phyloP scores from a whole-genome alignment of 2,888 invertebrate species.

The Agrochola lota region DNA sequence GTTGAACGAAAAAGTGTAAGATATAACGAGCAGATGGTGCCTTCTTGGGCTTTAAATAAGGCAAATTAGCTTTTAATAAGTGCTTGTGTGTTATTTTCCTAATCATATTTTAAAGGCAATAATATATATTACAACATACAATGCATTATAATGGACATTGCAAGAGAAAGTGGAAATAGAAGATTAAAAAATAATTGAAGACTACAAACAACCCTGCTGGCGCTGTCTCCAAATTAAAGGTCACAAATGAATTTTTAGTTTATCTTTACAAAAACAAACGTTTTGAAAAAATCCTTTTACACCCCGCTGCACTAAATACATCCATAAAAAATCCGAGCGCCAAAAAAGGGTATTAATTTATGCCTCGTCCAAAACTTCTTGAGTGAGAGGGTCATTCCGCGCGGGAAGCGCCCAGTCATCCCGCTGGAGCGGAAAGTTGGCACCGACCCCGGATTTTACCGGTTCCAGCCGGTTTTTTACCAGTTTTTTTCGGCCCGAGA shows the following conservation, averaged over 20 bases:
- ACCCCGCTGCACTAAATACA: neutral
- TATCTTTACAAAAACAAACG: neutral
- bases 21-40: slow-evolving; percentile 26
- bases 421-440: slow-evolving; percentile 76
- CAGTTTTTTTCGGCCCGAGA: slow-evolving; percentile 59
- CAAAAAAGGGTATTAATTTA: slow-evolving; percentile 61
- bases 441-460: slow-evolving; percentile 76
- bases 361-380: slow-evolving; percentile 73
- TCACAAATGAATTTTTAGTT: neutral
- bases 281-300: neutral
- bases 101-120: too few species aligned
- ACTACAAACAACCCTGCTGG: neutral
- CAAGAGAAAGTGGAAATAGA: too few species aligned
- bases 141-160: neutral
- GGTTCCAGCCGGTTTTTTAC: slow-evolving; percentile 69
- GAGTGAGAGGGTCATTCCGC: slow-evolving; percentile 68
- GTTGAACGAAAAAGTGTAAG: neutral
- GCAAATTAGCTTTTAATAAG: slow-evolving; percentile 16
- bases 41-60: neutral
- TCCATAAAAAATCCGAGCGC: slow-evolving; percentile 12
- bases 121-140: too few species aligned
- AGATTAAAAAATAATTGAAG: neutral
- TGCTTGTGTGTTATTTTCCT: neutral
- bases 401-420: slow-evolving; percentile 76
- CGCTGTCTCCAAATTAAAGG: neutral